Evolutionary conservation across 2,797 vertebrate species (phyloP), one percentile per base, ranked within the genome.

Genomic region (Coregonus sp.): DNA sequence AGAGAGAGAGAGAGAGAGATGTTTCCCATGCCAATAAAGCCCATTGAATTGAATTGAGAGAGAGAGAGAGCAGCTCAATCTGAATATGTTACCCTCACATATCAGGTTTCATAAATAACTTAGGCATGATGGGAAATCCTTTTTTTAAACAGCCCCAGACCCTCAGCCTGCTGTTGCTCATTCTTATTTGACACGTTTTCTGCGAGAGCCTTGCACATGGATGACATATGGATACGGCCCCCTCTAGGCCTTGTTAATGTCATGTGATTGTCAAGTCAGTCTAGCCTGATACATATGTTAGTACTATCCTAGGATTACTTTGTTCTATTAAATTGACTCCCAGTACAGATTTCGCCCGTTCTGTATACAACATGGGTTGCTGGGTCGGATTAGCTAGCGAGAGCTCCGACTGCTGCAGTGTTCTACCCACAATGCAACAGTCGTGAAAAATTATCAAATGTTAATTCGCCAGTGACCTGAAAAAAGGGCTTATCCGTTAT

Each of bases 41-140:
- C 40, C 0, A 9, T 40, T 40, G 1, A 40, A 40, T 40, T 40
- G 0, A 40, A 40, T 40, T 40, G 9, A 47, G 40, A 9, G 40
- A 35, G 80, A 52, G 69, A 71, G 33, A 80, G 67, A 12, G 35
- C 4, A 31, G 9, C n/a, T 71, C 25, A 69, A 2, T 82, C 33
- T 72, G 70, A 80, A 80, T 84, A 47, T 9, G 4, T 3, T 35
- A 20, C 72, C 66, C 78, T 52, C 0, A 14, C 70, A 67, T 66
- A 56, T 80, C n/a, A 50, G 78, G 66, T 37, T 73, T 85, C 85
- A 86, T 89, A 78, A 88, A 86, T 89, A 89, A 86, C 83, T 81
- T 18, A 80, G 74, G 74, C 25, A 2, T 66, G n/a, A 16, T 82
- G 79, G 70, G 80, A 85, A 83, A 79, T 78, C 25, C 69, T 80